Percentiles rank a stretch among this genome's conserved stretches.
Conservation (phyloP, 2,888 invertebrate genomes). For the Orthosia gracilis region DNA sequence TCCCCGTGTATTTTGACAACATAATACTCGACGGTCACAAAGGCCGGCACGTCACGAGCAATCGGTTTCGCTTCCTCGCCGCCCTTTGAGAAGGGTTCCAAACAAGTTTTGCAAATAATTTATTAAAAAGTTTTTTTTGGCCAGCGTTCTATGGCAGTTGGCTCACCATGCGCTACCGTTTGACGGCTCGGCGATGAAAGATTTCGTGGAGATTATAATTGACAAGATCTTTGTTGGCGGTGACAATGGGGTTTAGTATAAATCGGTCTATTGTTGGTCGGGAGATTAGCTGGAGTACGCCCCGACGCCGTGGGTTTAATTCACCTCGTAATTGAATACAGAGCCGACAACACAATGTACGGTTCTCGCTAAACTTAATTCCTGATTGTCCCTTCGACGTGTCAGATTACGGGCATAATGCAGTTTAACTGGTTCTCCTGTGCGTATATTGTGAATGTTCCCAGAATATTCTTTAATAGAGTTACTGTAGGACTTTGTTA, state of each 20-base stretch:
- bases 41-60: constrained; percentile 89
- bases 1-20: constrained; percentile 91
- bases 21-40: constrained; percentile 90
- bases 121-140: constrained; percentile 86
- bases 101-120: constrained; percentile 90
- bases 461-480: constrained; percentile 68
- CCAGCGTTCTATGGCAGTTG: constrained; percentile 76
- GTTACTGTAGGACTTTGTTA: constrained; percentile 46
- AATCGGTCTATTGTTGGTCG: constrained; percentile 84
- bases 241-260: constrained; percentile 87
- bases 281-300: constrained; percentile 86
- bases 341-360: constrained; percentile 75
- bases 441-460: constrained; percentile 70
- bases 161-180: constrained; percentile 86
- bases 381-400: constrained; percentile 78
- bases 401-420: constrained; percentile 79
- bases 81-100: constrained; percentile 88
- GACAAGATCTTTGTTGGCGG: constrained; percentile 89
- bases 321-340: constrained; percentile 84
- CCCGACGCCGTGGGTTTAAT: constrained; percentile 76
- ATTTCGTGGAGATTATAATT: constrained; percentile 89
- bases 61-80: constrained; percentile 89
- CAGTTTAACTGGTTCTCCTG: constrained; percentile 69
- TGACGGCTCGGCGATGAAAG: constrained; percentile 85
- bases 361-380: constrained; percentile 83